These are phyloP conservation scores for Trichonephila inaurata DNA, from an alignment of 1,140 invertebrate genomes.

Conservation along the genomic window DNA sequence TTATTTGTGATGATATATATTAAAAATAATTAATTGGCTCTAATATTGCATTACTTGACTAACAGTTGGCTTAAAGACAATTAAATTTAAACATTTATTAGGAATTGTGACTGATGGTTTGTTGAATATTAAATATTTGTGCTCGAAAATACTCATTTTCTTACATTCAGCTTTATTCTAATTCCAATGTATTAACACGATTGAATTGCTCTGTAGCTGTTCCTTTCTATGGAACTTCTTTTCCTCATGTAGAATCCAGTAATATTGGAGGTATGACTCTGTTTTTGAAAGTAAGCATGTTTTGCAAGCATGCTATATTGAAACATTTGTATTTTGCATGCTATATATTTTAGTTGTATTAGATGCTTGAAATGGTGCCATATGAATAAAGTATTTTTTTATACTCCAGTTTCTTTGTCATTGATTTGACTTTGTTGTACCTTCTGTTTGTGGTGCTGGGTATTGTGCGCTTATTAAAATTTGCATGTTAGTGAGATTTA, in stretches of 20 bases:
- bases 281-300: conserved; percentile 70
- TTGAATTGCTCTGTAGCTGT: conserved; percentile 75
- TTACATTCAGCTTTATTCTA: conserved; percentile 51
- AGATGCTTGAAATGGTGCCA: conserved; percentile 67
- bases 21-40: neutral
- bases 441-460: neutral
- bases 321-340: conserved; percentile 44
- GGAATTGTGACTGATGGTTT: neutral
- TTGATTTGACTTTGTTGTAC: conserved; percentile 72
- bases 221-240: conserved; percentile 76
- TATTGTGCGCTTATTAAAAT: neutral
- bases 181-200: conserved; percentile 69
- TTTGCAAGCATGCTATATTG: conserved; percentile 63
- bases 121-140: neutral
- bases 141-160: neutral
- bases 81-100: neutral
- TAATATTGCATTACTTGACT: neutral
- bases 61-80: neutral
- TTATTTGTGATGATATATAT: neutral
- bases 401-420: conserved; percentile 71
- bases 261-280: conserved; percentile 73
- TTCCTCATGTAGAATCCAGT: conserved; percentile 71
- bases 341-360: conserved; percentile 59
- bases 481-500: neutral
- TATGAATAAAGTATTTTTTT: conserved; percentile 71